phyloP scores from a whole-genome alignment of 1,140 invertebrate genomes.

The Meloidogyne hapla region DNA sequence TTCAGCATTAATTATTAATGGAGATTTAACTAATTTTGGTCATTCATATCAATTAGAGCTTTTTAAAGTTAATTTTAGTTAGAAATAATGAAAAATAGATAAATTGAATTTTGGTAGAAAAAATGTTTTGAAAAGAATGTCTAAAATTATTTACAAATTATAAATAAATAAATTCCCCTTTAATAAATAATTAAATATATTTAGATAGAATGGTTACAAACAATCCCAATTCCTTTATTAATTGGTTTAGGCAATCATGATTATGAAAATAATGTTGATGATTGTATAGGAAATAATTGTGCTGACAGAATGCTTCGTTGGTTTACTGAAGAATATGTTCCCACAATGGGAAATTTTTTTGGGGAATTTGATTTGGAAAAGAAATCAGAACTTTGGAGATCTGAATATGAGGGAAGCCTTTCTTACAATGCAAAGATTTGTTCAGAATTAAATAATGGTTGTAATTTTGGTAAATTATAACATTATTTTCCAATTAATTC shows the following conservation, averaged over 20 bases:
- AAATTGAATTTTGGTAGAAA: too few relatives aligned
- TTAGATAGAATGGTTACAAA: conserved; percentile 4
- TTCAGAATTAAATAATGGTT: background rate
- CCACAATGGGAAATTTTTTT: background rate
- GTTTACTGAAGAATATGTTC: background rate
- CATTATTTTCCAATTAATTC: too few relatives aligned
- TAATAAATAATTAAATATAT: too few relatives aligned
- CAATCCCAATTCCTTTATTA: background rate
- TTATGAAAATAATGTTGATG: conserved; percentile 6
- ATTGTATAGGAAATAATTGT: background rate
- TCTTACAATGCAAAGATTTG: background rate
- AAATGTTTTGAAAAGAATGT: too few relatives aligned
- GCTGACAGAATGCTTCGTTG: conserved; percentile 1
- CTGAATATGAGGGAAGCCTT: background rate
- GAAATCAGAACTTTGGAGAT: background rate
- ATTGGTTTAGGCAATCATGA: background rate
- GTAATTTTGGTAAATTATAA: background rate
- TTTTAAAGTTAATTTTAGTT: background rate
- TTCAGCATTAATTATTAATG: conserved; percentile 1
- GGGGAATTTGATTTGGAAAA: background rate
- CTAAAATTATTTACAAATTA: too few relatives aligned
- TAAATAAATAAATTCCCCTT: too few relatives aligned
- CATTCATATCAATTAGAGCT: background rate
- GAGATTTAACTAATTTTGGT: conserved; percentile 1
- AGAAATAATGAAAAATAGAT: too few relatives aligned